These are phyloP conservation scores for Pseudomyrmex flavicornis DNA, from an alignment of 1,140 invertebrate species.

Conservation along the genomic window DNA sequence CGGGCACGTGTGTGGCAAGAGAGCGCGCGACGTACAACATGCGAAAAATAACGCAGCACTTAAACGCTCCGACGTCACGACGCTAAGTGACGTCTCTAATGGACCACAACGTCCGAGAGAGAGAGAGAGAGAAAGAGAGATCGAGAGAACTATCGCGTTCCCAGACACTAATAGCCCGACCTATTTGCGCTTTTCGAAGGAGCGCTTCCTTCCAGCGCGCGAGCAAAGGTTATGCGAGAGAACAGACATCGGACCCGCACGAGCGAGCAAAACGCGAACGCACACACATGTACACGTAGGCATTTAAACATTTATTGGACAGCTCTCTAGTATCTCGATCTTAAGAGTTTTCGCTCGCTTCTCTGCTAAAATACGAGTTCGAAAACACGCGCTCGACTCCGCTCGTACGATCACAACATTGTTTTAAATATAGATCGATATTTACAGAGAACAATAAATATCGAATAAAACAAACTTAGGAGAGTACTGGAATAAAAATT, in stretches of 20 bases:
- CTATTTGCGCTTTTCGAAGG: constrained; percentile 51
- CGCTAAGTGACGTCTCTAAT: constrained; percentile 60
- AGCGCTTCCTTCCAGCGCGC: constrained; percentile 22
- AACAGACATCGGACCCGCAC: constrained; percentile 10
- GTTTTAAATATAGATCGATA: neutral
- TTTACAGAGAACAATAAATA: too few species aligned
- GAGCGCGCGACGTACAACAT: constrained; percentile 23
- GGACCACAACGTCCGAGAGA: constrained; percentile 27
- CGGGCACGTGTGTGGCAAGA: neutral
- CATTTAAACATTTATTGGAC: constrained; percentile 22
- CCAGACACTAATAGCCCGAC: constrained; percentile 45
- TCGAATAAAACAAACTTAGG: neutral
- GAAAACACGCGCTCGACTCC: neutral
- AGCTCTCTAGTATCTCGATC: neutral
- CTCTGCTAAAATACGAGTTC: neutral
- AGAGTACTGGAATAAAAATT: neutral
- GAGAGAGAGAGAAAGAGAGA: constrained; percentile 8
- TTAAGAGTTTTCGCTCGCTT: neutral
- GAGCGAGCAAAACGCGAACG: neutral
- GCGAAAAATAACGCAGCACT: constrained; percentile 58
- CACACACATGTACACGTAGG: neutral
- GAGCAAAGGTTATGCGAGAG: constrained; percentile 45
- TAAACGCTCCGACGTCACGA: constrained; percentile 43
- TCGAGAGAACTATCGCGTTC: constrained; percentile 29
- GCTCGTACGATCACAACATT: neutral